Conservation (phyloP, 2,797 vertebrate species). For the Syngnathus rostellatus region DNA sequence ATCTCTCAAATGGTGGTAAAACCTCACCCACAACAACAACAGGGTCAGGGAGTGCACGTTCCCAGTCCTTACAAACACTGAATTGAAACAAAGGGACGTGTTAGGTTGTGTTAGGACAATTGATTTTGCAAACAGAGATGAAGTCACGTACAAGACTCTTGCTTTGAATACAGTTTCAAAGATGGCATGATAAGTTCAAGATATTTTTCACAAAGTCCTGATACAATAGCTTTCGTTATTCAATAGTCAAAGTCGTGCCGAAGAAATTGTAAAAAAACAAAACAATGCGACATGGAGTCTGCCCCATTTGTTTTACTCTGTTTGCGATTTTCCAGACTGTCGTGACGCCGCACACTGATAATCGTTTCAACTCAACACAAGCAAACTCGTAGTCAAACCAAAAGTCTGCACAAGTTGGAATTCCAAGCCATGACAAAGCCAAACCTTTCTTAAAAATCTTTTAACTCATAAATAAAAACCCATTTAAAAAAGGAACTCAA, state of each 20-base stretch:
- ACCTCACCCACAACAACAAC: constrained; percentile 51
- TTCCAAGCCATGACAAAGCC: constrained; percentile 37
- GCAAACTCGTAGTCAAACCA: constrained; percentile 34
- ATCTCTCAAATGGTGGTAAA: constrained; percentile 45
- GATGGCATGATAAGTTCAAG: constrained; percentile 39
- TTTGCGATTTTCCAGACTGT: constrained; percentile 24
- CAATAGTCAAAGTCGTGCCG: constrained; percentile 22
- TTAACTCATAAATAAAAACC: constrained; percentile 63
- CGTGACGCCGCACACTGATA: constrained; percentile 40
- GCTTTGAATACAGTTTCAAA: constrained; percentile 58
- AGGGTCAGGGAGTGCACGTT: constrained; percentile 55
- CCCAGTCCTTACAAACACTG: constrained; percentile 58
- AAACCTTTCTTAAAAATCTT: constrained; percentile 34
- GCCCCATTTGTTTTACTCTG: constrained; percentile 51
- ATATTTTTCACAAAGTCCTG: constrained; percentile 36
- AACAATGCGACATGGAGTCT: constrained; percentile 32
- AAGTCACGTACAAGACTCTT: constrained; percentile 58
- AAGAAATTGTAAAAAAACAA: constrained; percentile 38
- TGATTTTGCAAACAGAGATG: constrained; percentile 64
- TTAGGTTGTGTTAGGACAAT: constrained; percentile 44
- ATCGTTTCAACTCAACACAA: constrained; percentile 41
- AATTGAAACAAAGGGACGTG: constrained; percentile 49
- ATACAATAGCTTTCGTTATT: constrained; percentile 33
- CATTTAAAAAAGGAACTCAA: constrained; percentile 56
- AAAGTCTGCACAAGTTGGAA: constrained; percentile 27